A percentile compares a stretch with the other conserved stretches of the same genome.
phyloP scores from a whole-genome alignment of 1,140 invertebrate species.

The Oedothorax gibbosus region DNA sequence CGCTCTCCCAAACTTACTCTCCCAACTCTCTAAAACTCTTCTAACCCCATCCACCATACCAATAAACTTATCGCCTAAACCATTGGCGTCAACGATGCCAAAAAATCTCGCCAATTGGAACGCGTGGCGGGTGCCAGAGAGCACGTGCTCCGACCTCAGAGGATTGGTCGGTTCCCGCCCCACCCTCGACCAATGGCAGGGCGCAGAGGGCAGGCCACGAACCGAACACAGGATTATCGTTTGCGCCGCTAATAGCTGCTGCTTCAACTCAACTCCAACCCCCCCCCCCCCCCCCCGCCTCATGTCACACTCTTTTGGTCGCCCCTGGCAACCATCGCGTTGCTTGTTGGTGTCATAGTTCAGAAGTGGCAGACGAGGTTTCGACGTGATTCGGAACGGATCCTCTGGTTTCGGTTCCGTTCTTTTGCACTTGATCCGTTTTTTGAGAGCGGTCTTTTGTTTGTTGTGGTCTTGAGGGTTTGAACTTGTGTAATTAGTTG shows the following conservation, averaged over 20 bases:
- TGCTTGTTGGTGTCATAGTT: constrained; percentile 55
- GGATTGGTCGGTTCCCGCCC: constrained; percentile 52
- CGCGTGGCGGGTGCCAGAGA: constrained; percentile 57
- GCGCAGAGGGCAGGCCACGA: constrained; percentile 51
- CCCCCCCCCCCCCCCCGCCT: constrained; percentile 40
- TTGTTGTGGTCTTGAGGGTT: too few relatives aligned
- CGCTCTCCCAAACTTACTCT: too few relatives aligned
- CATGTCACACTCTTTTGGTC: constrained; percentile 22
- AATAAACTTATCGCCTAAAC: too few relatives aligned
- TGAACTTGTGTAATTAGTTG: too few relatives aligned
- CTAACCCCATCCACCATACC: too few relatives aligned
- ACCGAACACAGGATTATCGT: constrained; percentile 46
- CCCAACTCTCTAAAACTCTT: too few relatives aligned
- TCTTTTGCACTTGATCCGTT: too few relatives aligned
- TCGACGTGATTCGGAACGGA: constrained; percentile 38
- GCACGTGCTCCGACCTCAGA: constrained; percentile 53
- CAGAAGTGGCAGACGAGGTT: constrained; percentile 40
- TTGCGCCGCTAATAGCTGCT: constrained; percentile 56
- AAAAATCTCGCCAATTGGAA: constrained; percentile 12
- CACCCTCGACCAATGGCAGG: constrained; percentile 57
- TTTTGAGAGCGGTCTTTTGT: too few relatives aligned
- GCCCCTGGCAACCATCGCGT: constrained; percentile 47
- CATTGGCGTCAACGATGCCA: background rate
- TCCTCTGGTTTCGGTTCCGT: constrained; percentile 26
- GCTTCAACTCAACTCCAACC: constrained; percentile 53